These are phyloP conservation scores for Zygaena filipendulae DNA, from an alignment of 2,888 invertebrate species.

Conservation along the genomic window DNA sequence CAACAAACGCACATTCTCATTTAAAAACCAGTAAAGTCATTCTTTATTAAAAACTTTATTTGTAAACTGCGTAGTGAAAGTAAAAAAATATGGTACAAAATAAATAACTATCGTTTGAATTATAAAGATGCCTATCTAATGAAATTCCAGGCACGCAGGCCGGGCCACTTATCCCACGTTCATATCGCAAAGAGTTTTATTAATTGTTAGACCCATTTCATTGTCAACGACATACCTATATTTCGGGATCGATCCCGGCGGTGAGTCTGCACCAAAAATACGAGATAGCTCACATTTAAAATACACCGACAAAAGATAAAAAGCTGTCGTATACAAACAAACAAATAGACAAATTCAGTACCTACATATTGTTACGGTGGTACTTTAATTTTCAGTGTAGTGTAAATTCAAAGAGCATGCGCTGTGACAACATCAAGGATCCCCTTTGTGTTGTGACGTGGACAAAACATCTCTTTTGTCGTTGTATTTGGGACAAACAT, in stretches of 20 bases:
- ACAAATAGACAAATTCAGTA: slow-evolving; percentile 42
- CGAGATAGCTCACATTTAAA: slow-evolving; percentile 31
- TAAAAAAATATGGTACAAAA: too few relatives aligned
- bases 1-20: too few relatives aligned
- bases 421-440: slow-evolving; percentile 46
- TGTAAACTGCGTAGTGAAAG: too few relatives aligned
- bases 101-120: too few relatives aligned
- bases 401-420: slow-evolving; percentile 58
- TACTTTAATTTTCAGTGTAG: slow-evolving; percentile 63
- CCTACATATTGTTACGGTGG: slow-evolving; percentile 49
- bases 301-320: slow-evolving; percentile 53
- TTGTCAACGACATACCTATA: slow-evolving; percentile 61
- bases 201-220: slow-evolving; percentile 65
- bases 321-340: slow-evolving; percentile 32
- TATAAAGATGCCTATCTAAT: too few relatives aligned
- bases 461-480: slow-evolving; percentile 50
- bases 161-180: slow-evolving; percentile 35
- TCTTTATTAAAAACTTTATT: too few relatives aligned
- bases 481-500: slow-evolving; percentile 31
- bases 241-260: slow-evolving; percentile 49
- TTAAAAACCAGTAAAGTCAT: too few relatives aligned
- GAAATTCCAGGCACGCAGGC: slow-evolving; percentile 35
- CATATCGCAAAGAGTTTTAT: slow-evolving; percentile 45
- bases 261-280: slow-evolving; percentile 39
- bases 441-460: slow-evolving; percentile 38